Base-by-base conservation (phyloP, 2,888 invertebrate genomes). In the Iphiclides podalirius region DNA sequence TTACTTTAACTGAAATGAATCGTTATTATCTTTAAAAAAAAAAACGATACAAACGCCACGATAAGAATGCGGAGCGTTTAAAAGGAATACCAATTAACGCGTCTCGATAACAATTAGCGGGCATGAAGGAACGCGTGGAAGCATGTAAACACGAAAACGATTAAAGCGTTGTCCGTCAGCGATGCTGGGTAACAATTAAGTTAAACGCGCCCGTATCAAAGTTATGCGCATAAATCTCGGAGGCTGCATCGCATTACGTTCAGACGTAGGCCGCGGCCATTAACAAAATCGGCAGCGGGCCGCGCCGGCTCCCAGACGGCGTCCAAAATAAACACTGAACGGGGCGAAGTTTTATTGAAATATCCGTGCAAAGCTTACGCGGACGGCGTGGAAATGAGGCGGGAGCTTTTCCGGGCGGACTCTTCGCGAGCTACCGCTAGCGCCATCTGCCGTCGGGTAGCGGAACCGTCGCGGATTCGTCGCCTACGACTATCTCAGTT, bases 371-470 rank as follows among this genome's bases (percentile, higher is more conserved):
- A 47, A 50, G 52, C 58, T 65, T 67, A 75, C 77, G 78, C 73
- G 73, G 61, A 47, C 47, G 49, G 71, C 56, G 64, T 70, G 54
- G 56, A 67, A 71, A 72, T 66, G 52, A 69, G 55, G 52, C 49
- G 45, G 33, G 15, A 39, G 47, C 34, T 47, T 49, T 42, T 45
- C 44, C 34, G 34, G 28, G 6, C 8, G 28, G 47, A 35, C 8
- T 7, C 14, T 20, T 47, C 47, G 2, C 31, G 55, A 44, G 14
- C 31, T 38, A 64, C 74, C 7, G 11, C 47, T 61, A 57, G 33
- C 82, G 85, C 81, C 85, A 85, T 81, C 87, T 87, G 35, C 57
- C 59, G 62, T 42, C 65, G 77, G 80, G 77, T 87, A 85, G 87
- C 79, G 28, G 65, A 70, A 81, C 76, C 65, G 45, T 15, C 15